Conservation (phyloP, 2,797 vertebrate genomes). For the Pelodytes ibericus region DNA sequence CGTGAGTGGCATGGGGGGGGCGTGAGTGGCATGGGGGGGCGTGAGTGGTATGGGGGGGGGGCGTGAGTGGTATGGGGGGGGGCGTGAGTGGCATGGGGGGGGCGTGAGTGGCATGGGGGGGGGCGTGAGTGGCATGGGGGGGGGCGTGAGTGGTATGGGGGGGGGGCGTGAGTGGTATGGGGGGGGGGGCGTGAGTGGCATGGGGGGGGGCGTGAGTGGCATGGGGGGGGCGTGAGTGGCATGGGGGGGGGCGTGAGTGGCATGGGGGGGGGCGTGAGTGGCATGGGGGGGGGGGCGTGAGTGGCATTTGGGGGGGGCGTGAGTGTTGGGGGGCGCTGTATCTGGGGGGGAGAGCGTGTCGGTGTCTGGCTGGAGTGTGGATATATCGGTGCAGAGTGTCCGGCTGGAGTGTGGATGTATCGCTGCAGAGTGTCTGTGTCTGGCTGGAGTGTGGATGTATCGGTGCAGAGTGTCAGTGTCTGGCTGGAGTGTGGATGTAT, state of each 20-base stretch:
- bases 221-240: neutral
- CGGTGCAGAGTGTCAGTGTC: too few relatives aligned
- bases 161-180: neutral
- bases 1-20: neutral
- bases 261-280: neutral
- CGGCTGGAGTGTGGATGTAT: too few relatives aligned
- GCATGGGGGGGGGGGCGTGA: neutral
- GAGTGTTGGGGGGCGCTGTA: too few relatives aligned
- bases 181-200: neutral
- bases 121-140: neutral
- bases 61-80: neutral
- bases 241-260: neutral
- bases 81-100: neutral
- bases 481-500: too few relatives aligned
- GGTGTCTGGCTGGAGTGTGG: too few relatives aligned
- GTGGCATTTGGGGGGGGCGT: neutral
- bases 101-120: neutral
- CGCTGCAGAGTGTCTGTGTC: too few relatives aligned
- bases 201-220: neutral
- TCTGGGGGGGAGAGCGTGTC: too few relatives aligned
- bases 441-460: too few relatives aligned
- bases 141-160: too few relatives aligned
- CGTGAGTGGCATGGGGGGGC: neutral
- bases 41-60: neutral
- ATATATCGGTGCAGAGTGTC: too few relatives aligned